Conservation (phyloP, 2,113 vertebrate genomes). For the Chaetodon auriga region DNA sequence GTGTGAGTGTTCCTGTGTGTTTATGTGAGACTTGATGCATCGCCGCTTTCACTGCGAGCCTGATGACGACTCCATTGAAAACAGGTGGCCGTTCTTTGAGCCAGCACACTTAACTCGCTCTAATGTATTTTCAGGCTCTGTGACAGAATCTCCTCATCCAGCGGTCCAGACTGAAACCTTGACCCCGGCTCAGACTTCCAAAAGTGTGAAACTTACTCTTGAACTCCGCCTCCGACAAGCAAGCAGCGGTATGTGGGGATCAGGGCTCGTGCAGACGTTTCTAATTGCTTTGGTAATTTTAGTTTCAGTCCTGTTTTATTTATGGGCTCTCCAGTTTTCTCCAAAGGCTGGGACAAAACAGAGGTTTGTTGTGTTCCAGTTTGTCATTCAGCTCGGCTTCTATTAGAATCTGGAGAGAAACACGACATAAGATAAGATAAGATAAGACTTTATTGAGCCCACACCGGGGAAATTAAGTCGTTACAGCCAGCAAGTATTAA, state of each 20-base stretch:
- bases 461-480: too few species aligned
- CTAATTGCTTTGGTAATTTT: background rate
- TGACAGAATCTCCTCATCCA: slow-evolving; percentile 28
- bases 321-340: too few species aligned
- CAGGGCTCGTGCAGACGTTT: background rate
- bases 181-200: slow-evolving; percentile 15
- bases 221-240: background rate
- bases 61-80: slow-evolving; percentile 48
- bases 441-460: too few species aligned
- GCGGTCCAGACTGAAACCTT: slow-evolving; percentile 3
- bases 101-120: slow-evolving; percentile 9
- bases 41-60: background rate
- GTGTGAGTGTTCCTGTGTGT: background rate
- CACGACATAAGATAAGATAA: too few species aligned
- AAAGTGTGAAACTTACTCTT: background rate
- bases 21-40: slow-evolving; percentile 30
- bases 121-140: slow-evolving; percentile 47
- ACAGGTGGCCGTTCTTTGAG: slow-evolving; percentile 34
- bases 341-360: too few species aligned
- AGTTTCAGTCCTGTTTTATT: background rate
- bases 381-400: too few species aligned
- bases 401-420: too few species aligned
- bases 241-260: background rate
- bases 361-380: too few species aligned
- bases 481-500: too few species aligned